phyloP scores from a whole-genome alignment of 2,888 invertebrate species.

The Pseudococcus viburni region DNA sequence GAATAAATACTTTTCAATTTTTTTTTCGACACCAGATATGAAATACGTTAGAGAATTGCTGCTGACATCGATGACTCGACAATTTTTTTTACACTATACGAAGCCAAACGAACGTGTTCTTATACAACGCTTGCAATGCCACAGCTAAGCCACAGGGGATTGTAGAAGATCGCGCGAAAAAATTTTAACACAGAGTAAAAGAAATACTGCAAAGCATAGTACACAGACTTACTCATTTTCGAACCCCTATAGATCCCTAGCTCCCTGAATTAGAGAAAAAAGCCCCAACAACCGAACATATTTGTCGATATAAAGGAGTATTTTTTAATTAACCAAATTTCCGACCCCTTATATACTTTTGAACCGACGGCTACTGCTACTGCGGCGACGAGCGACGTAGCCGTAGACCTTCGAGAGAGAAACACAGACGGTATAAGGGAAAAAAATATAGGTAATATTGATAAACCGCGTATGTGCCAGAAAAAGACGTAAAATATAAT shows the following conservation, averaged over 20 bases:
- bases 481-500: neutral
- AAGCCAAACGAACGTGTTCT: constrained; percentile 18
- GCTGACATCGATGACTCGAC: constrained; percentile 24
- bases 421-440: neutral
- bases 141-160: neutral
- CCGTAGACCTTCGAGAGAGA: neutral
- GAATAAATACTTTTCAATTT: no score
- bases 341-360: neutral
- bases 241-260: neutral
- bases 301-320: constrained; percentile 24
- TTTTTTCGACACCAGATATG: no score
- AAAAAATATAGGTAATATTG: neutral
- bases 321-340: constrained; percentile 35
- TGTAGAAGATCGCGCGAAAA: neutral
- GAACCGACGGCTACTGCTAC: no score
- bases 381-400: neutral
- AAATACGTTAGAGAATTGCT: neutral
- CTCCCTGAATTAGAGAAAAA: neutral
- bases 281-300: neutral
- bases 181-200: neutral
- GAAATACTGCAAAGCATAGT: neutral
- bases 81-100: neutral
- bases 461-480: neutral
- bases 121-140: constrained; percentile 3
- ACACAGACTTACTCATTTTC: neutral